Conservation (phyloP, 1,140 invertebrate genomes). For the Ooceraea biroi region DNA sequence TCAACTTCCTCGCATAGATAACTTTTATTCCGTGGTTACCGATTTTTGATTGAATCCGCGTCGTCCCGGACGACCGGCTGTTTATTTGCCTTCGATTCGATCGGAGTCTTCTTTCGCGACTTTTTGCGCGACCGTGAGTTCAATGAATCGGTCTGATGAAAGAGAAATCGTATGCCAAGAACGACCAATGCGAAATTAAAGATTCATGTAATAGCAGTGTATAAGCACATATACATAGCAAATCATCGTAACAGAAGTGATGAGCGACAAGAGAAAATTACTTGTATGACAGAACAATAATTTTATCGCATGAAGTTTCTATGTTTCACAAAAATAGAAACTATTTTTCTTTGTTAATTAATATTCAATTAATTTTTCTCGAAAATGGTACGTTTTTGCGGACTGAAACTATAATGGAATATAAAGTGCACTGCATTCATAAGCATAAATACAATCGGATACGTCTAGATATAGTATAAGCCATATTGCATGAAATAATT, state of each 20-base stretch:
- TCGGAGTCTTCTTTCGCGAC: constrained; percentile 15
- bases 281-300: neutral
- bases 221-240: too few species aligned
- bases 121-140: constrained; percentile 38
- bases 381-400: neutral
- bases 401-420: too few species aligned
- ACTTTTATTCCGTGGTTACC: constrained; percentile 80
- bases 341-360: neutral
- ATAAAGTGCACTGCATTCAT: neutral
- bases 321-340: too few species aligned
- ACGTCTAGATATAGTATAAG: neutral
- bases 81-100: constrained; percentile 70
- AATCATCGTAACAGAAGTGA: neutral
- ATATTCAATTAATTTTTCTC: neutral
- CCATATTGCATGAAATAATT: constrained; percentile 38
- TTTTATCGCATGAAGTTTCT: neutral
- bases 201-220: neutral
- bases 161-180: neutral
- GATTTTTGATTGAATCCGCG: constrained; percentile 83
- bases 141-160: neutral
- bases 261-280: neutral
- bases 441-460: too few species aligned
- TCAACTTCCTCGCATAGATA: constrained; percentile 81
- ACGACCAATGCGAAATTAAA: neutral
- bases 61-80: constrained; percentile 73